phyloP scores from a whole-genome alignment of 2,113 vertebrate species.

The Pedetes capensis region DNA sequence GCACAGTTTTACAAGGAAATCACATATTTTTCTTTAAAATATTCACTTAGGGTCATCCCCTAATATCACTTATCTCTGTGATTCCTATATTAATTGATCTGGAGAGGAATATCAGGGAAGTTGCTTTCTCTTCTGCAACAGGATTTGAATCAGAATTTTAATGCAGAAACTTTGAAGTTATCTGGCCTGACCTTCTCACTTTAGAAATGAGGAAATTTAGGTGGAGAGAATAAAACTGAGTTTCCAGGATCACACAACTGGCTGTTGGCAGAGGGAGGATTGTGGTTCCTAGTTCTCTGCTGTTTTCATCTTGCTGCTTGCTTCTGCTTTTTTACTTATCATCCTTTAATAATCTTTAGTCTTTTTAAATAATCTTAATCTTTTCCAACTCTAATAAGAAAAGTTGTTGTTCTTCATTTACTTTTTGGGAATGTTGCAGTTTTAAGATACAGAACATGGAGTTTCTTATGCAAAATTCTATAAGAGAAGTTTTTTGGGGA shows the following conservation, averaged over 20 bases:
- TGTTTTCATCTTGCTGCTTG: background rate
- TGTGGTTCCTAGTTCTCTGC: background rate
- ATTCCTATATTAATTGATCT: background rate
- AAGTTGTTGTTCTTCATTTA: background rate
- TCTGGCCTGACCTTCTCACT: background rate
- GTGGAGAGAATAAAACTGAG: background rate
- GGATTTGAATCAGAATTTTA: slow-evolving; percentile 38
- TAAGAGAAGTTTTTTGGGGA: background rate
- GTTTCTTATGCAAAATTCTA: background rate
- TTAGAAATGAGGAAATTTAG: background rate
- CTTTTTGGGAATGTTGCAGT: background rate
- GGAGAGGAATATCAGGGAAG: background rate
- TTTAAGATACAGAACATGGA: slow-evolving; percentile 33
- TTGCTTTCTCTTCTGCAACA: background rate
- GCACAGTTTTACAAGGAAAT: slow-evolving; percentile 9
- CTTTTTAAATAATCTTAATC: too few relatives aligned
- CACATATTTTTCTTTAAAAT: background rate
- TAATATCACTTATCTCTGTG: background rate
- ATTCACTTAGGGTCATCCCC: background rate
- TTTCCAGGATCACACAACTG: background rate
- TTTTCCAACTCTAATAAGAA: background rate
- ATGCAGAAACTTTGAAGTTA: background rate
- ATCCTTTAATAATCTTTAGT: background rate
- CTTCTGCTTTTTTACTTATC: background rate
- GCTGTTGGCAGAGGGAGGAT: background rate